A percentile compares a stretch with the other conserved stretches of the same genome.
Conservation (phyloP, 2,888 invertebrate species). For the Cheilosia variabilis region DNA sequence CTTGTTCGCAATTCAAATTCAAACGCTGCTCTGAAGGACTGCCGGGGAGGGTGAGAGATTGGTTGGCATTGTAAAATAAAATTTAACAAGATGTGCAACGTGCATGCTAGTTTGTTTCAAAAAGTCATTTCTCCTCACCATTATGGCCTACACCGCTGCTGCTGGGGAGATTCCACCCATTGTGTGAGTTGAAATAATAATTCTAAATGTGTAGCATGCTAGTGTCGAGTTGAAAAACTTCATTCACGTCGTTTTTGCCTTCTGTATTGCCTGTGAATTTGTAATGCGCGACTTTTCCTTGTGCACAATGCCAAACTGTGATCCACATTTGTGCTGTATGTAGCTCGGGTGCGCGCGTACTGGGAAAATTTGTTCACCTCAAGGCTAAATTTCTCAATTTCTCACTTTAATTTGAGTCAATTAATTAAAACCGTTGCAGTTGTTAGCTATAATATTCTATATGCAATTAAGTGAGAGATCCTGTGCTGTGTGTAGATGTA, state of each 20-base stretch:
- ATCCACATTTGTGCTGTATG: not conserved
- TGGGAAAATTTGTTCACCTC: constrained; percentile 65
- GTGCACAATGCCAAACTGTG: constrained; percentile 51
- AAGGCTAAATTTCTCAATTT: constrained; percentile 68
- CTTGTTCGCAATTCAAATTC: not conserved
- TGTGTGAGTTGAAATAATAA: constrained; percentile 40
- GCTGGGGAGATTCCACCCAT: not conserved
- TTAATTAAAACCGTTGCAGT: constrained; percentile 64
- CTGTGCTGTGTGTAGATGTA: constrained; percentile 29
- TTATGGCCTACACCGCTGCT: not conserved
- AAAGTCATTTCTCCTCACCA: constrained; percentile 10
- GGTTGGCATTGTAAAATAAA: not conserved
- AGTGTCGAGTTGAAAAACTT: constrained; percentile 10
- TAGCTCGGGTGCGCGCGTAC: not conserved
- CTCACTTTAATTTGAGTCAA: constrained; percentile 72
- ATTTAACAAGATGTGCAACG: constrained; percentile 29
- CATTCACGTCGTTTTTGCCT: constrained; percentile 25
- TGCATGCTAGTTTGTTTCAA: constrained; percentile 46
- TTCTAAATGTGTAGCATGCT: constrained; percentile 51
- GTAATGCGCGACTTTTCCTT: constrained; percentile 42
- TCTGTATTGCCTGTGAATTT: constrained; percentile 3
- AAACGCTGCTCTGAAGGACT: not conserved
- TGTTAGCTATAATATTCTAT: constrained; percentile 28
- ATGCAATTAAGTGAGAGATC: constrained; percentile 37
- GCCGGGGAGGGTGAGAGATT: no score